phyloP scores from a whole-genome alignment of 2,113 vertebrate species.

The Capreolus pygargus region DNA sequence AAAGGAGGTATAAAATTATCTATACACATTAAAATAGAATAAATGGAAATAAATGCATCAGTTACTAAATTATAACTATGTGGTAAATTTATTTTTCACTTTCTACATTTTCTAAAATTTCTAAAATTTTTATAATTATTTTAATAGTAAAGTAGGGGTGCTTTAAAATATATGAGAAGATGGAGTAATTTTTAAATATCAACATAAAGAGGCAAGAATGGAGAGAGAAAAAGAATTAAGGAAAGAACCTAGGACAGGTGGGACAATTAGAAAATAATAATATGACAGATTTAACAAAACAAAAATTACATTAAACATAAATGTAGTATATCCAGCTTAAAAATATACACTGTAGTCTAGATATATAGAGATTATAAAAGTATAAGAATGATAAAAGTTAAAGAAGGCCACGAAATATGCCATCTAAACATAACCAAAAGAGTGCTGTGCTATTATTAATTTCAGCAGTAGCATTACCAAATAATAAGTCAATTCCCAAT shows the following conservation, averaged over 20 bases:
- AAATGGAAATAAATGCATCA: background rate
- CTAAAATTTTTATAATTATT: background rate
- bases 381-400: background rate
- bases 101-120: background rate
- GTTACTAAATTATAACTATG: background rate
- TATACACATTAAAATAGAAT: background rate
- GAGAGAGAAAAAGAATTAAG: background rate
- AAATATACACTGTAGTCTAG: background rate
- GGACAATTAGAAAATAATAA: background rate
- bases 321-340: background rate
- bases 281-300: background rate
- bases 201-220: background rate
- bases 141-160: background rate
- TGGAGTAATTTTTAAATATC: background rate
- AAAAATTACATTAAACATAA: background rate
- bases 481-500: background rate
- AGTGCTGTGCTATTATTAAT: background rate
- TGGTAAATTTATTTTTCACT: background rate
- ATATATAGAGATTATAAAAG: background rate
- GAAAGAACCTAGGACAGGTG: background rate
- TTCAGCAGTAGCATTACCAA: background rate
- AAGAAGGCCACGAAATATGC: background rate
- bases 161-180: background rate
- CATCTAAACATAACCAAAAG: background rate
- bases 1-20: background rate